Evolutionary conservation across 2,888 invertebrate species (phyloP), one percentile per base, ranked within the genome.

Genomic region (Eupithecia pulchellata): DNA sequence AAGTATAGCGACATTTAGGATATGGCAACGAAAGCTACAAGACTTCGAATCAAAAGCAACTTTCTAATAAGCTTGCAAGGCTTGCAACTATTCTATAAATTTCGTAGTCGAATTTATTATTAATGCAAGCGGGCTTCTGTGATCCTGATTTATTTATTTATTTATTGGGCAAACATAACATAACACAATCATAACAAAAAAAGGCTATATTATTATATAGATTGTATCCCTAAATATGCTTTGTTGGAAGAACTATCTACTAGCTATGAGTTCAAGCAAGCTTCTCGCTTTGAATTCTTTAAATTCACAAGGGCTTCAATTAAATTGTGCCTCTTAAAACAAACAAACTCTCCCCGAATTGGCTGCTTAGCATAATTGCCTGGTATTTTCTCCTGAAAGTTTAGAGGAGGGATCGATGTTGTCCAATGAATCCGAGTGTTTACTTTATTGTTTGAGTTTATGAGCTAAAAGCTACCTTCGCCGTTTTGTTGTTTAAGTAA

Each of bases 361-460:
- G 86, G 82, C 86, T 88, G 78, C 82, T 88, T 83, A 85, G 79
- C 86, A 88, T 89, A 89, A 91, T 89, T 90, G 87, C 84, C 84
- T 80, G 75, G 79, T 83, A 82, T 84, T 87, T 84, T 85, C 80
- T 82, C 83, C 84, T 80, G 76, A 72, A 81, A 88, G 83, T 88
- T 84, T 82, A 80, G 82, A 87, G 81, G 85, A 82, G 82, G 72
- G 76, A 73, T 78, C 79, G 80, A 79, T 77, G 76, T 73, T 68
- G 39, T 66, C 39, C 69, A 75, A 73, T 76, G 76, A 75, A 80
- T 73, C 76, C 72, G 72, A 73, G 74, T 66, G 66, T 74, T 78
- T 75, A 70, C 67, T 76, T 74, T 74, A 73, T 75, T 72, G 73
- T 75, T 77, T 71, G 61, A 64, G 66, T 70, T 71, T 74, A 72